These are phyloP conservation scores for Aphelenchoides fujianensis DNA, from an alignment of 1,140 invertebrate species.

Conservation along the genomic window DNA sequence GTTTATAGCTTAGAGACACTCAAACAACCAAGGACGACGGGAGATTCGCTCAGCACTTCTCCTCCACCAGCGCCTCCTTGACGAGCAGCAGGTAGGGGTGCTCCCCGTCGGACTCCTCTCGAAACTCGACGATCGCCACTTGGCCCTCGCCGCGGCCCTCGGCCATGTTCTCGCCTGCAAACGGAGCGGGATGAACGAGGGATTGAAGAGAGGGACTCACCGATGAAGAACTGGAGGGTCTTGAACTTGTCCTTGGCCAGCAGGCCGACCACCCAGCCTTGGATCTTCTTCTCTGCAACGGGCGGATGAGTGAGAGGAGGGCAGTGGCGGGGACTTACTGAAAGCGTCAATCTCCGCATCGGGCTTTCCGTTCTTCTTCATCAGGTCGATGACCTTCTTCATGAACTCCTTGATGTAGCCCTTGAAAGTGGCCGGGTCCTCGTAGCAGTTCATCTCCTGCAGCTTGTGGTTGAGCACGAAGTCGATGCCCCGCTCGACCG, in stretches of 20 bases:
- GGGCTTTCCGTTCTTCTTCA: conserved; percentile 76
- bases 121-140: conserved; percentile 87
- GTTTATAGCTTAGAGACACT: not conserved
- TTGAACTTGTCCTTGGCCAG: conserved; percentile 70
- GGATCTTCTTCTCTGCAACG: conserved; percentile 89
- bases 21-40: not conserved
- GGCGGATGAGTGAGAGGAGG: too few species aligned
- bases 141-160: conserved; percentile 76
- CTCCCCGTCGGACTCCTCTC: conserved; percentile 78
- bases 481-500: conserved; percentile 74
- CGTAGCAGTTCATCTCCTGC: conserved; percentile 73
- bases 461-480: conserved; percentile 87
- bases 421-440: conserved; percentile 72
- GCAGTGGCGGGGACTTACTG: too few species aligned
- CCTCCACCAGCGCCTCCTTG: conserved; percentile 66
- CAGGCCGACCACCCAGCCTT: conserved; percentile 68
- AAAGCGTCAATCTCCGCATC: conserved; percentile 90
- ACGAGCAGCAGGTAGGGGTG: conserved; percentile 87
- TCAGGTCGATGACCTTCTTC: conserved; percentile 70
- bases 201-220: conserved; percentile 61
- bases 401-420: conserved; percentile 90
- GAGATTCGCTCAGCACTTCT: conserved; percentile 21
- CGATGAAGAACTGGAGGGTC: conserved; percentile 86
- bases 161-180: conserved; percentile 80
- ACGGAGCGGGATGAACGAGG: conserved; percentile 37